A percentile compares a stretch with the other conserved stretches of the same genome.
Conservation (phyloP, 1,140 invertebrate genomes). For the Hyposmocoma kahamanoa region DNA sequence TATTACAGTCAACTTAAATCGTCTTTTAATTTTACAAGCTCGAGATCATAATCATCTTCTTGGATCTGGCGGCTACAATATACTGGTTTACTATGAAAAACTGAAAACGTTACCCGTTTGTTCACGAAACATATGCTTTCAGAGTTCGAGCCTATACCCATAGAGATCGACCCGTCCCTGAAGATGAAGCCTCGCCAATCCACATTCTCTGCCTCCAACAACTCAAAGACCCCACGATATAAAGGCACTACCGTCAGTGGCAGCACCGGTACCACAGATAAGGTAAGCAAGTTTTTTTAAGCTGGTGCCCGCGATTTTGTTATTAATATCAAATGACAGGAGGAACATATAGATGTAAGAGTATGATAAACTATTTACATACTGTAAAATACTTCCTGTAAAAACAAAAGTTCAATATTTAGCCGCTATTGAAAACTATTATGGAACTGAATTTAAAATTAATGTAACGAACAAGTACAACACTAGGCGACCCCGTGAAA, state of each 20-base stretch:
- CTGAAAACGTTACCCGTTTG: no score
- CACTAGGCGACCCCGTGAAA: no score
- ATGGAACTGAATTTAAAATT: not conserved
- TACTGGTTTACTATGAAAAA: no score
- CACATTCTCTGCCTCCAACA: conserved; percentile 11
- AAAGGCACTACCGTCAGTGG: not conserved
- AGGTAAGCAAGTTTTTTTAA: not conserved
- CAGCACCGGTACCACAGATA: not conserved
- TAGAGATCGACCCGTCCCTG: conserved; percentile 34
- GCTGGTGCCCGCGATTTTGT: not conserved
- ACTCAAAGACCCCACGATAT: conserved; percentile 9
- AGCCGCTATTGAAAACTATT: not conserved
- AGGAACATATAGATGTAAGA: not conserved
- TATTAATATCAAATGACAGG: not conserved
- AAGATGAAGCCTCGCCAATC: conserved; percentile 20
- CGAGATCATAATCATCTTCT: no score
- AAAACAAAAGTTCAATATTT: not conserved
- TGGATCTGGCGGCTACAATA: no score
- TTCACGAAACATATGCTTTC: no score
- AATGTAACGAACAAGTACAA: no score
- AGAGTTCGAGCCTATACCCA: conserved; percentile 43
- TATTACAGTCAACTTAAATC: no score
- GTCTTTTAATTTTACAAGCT: no score
- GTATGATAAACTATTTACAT: not conserved
- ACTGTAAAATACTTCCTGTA: not conserved